phyloP scores from a whole-genome alignment of 2,888 invertebrate species.

The Dichetophora obliterata region DNA sequence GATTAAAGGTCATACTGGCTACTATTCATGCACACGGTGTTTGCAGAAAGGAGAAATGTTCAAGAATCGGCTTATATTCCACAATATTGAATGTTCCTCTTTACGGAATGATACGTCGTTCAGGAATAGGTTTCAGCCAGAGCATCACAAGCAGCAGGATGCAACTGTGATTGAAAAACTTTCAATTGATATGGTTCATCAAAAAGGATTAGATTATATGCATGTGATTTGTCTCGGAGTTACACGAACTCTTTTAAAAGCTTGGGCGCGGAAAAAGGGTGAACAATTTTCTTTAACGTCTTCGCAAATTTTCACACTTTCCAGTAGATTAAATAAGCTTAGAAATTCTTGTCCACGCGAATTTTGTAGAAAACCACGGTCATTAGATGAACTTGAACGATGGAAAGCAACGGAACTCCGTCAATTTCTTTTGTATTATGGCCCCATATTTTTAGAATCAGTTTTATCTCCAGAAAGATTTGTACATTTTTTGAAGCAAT shows the following conservation, averaged over 20 bases:
- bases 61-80: constrained; percentile 28
- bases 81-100: neutral
- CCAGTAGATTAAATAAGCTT: neutral
- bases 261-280: neutral
- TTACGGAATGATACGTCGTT: constrained; percentile 15
- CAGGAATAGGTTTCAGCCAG: constrained; percentile 6
- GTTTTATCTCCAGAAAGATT: constrained; percentile 37
- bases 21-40: constrained; percentile 35
- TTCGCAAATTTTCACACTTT: neutral
- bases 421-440: constrained; percentile 16
- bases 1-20: constrained; percentile 38
- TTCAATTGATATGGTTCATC: constrained; percentile 18
- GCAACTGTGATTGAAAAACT: constrained; percentile 1
- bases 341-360: neutral
- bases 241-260: neutral
- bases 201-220: constrained; percentile 21
- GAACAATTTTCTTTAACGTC: neutral
- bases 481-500: constrained; percentile 32
- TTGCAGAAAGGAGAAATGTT: constrained; percentile 13
- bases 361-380: constrained; percentile 20
- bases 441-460: neutral
- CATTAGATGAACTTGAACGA: constrained; percentile 47
- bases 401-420: constrained; percentile 35
- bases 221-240: constrained; percentile 7
- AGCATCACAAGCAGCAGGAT: constrained; percentile 11